Percentiles rank a stretch among this genome's conserved stretches.
Evolutionary conservation across 2,797 vertebrate genomes (phyloP).

Genomic region (Pseudochromis fuscus): DNA sequence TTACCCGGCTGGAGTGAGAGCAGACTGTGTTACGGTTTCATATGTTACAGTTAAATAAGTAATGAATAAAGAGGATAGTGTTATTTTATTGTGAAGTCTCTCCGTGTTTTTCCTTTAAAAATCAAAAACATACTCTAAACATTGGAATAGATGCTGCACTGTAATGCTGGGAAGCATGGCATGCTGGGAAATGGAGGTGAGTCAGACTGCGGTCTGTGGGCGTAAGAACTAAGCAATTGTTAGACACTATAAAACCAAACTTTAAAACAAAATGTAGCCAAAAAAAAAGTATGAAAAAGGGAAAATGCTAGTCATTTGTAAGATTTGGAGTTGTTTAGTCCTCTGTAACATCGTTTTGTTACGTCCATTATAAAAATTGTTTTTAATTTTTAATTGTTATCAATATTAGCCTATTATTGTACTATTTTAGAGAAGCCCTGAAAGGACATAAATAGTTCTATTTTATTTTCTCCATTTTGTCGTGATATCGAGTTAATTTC

Average conservation of each 20-base stretch:
- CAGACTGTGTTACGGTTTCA: neutral
- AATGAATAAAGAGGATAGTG: neutral
- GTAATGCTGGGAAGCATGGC: neutral
- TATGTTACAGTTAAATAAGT: neutral
- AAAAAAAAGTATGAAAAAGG: neutral
- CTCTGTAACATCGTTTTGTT: too few species aligned
- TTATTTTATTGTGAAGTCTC: neutral
- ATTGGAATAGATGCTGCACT: accelerated
- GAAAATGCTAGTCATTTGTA: neutral
- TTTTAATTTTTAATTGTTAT: too few species aligned
- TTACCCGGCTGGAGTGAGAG: accelerated
- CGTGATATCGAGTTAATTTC: too few species aligned
- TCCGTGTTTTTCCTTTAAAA: neutral
- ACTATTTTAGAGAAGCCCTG: too few species aligned
- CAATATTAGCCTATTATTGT: too few species aligned
- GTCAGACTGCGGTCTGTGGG: too few species aligned
- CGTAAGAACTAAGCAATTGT: too few species aligned
- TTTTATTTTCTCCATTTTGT: too few species aligned
- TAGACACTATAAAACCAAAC: too few species aligned
- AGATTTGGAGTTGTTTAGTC: too few species aligned
- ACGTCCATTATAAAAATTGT: too few species aligned
- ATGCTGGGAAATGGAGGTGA: slow-evolving; percentile 18
- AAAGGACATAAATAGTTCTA: too few species aligned
- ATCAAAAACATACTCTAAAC: accelerated
- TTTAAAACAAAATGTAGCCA: neutral